Conservation (phyloP, 2,797 vertebrate genomes). For the Taeniopygia guttata region DNA sequence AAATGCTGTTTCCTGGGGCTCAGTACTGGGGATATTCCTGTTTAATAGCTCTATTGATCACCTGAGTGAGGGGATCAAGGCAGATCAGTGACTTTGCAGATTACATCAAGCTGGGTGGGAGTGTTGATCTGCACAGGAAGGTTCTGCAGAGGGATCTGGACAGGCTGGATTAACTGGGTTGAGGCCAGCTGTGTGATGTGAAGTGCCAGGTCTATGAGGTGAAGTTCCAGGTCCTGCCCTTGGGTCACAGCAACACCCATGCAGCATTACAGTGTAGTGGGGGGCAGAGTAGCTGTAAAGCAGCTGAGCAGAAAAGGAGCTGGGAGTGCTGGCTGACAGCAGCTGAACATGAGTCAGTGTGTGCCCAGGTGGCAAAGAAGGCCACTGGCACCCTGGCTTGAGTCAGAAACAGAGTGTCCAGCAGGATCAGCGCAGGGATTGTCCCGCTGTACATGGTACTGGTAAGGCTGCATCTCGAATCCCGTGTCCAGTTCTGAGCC, state of each 20-base stretch:
- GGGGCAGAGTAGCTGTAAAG: too few relatives aligned
- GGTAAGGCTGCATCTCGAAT: not conserved
- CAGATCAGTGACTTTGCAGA: not conserved
- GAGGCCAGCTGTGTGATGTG: not conserved
- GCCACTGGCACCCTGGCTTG: too few relatives aligned
- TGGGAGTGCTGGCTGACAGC: not conserved
- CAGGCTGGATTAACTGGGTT: not conserved
- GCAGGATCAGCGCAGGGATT: not conserved
- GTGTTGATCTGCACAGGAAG: not conserved
- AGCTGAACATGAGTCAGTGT: not conserved
- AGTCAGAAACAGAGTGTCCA: not conserved
- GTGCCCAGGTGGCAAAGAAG: not conserved
- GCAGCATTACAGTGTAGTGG: not conserved
- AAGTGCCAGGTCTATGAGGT: not conserved
- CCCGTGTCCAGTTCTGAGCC: not conserved
- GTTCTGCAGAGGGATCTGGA: not conserved
- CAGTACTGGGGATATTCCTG: not conserved
- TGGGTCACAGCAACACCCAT: not conserved
- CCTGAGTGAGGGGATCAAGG: not conserved
- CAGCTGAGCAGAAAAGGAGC: not conserved
- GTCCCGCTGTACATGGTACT: rapidly evolving
- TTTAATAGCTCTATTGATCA: not conserved
- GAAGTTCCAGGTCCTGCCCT: not conserved
- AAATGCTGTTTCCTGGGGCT: not conserved
- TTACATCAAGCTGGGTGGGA: not conserved